Base-by-base conservation (phyloP, 1,140 invertebrate genomes). In the Rhyzopertha dominica region DNA sequence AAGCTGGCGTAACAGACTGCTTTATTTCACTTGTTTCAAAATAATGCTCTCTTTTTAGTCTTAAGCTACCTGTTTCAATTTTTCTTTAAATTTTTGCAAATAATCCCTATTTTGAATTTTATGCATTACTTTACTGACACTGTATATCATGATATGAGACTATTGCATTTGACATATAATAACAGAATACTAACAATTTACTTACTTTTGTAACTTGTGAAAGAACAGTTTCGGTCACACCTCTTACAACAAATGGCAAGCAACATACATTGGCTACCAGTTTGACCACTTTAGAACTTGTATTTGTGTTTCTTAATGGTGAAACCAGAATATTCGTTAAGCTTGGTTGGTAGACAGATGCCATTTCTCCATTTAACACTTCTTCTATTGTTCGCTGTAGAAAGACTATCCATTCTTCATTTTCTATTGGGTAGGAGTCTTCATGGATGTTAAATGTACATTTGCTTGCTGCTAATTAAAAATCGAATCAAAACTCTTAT, bases 331-430 rank as follows among this genome's bases (percentile, higher is more conserved):
- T 58, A 50, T 63, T 66, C 41, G 85, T 78, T 58, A 85, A 79
- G 62, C 82, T 84, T 18, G 82, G 71, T 56, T 87, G 81, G 10
- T 78, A 75, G 1, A 87, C 65, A 1, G 80, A 84, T 45, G 77
- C 79, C 2, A 85, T 73, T 63, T 87, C 84, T 0, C 82, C 82
- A 26, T 80, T 77, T 66, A 88, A 79, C 1, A 87, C 73, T 66
- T 84, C 81, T 58, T 74, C 75, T 53, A 81, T 79, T 34, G 79
- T 78, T 26, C 76, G 74, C 57, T 83, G 78, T 3, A 88, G 49
- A 72, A 89, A 79, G 36, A 81, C 76, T 61, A 87, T 73, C 87
- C 87, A 90, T 67, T 90, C 87, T 47, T 88, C 86, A 49, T 85
- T 80, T 68, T 90, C 85, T 36, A 89, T 85, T 4, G 81, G 79